Evolutionary conservation across 37 sponge, comb jelly and placozoan species (phyloP).

Genomic region (Geodia barretti): DNA sequence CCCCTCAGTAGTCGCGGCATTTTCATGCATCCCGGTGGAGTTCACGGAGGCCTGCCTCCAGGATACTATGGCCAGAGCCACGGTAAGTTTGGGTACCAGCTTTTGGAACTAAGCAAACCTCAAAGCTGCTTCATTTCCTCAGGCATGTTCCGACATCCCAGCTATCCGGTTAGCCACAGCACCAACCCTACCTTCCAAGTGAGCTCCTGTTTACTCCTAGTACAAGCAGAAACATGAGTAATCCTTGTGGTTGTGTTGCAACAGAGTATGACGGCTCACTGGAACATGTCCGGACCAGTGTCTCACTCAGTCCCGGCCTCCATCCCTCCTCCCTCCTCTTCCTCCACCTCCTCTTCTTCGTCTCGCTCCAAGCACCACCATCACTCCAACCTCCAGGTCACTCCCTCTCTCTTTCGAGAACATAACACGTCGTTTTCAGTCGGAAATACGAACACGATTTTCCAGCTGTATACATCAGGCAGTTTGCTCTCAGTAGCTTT

Average conservation of each 20-base stretch:
- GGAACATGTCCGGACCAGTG: constrained; percentile 41
- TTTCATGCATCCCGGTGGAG: constrained; percentile 31
- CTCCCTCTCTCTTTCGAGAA: not conserved
- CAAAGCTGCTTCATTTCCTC: not conserved
- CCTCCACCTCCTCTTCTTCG: constrained; percentile 22
- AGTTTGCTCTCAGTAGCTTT: too few species aligned
- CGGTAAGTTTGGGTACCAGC: too few species aligned
- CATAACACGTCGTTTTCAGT: not conserved
- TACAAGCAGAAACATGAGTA: not conserved
- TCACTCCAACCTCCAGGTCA: not conserved
- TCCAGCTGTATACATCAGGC: too few species aligned
- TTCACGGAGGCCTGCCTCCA: constrained; percentile 26
- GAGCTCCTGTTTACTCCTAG: too few species aligned
- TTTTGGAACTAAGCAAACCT: not conserved
- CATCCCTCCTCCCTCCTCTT: constrained; percentile 20
- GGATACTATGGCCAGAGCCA: constrained; percentile 57
- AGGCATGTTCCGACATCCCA: constrained; percentile 36
- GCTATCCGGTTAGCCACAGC: constrained; percentile 28
- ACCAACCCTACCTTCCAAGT: constrained; percentile 56
- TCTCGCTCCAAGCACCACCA: not conserved
- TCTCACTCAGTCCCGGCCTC: constrained; percentile 10
- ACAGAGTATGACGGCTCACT: constrained; percentile 74
- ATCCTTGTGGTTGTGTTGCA: not conserved
- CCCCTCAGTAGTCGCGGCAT: too few species aligned
- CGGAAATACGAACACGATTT: too few species aligned